Evolutionary conservation across 2,113 vertebrate species (phyloP).

Genomic region (Lagenorhynchus albirostris): DNA sequence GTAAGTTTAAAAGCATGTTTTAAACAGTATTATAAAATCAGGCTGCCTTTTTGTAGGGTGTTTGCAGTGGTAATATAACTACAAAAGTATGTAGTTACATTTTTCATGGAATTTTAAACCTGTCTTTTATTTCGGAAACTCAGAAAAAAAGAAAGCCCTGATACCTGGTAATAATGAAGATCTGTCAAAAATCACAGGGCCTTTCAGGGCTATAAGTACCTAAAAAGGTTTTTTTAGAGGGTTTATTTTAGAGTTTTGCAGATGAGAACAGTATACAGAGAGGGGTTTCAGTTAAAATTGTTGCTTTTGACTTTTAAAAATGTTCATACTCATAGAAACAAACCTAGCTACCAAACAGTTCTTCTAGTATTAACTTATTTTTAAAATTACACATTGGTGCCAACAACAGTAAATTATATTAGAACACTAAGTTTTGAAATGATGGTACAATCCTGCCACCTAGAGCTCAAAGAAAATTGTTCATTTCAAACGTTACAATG

Average conservation of each 20-base stretch:
- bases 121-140: not conserved
- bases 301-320: constrained; percentile 13
- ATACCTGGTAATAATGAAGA: not conserved
- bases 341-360: not conserved
- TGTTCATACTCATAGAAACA: not conserved
- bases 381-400: not conserved
- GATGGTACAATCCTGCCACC: constrained; percentile 81
- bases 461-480: constrained; percentile 69
- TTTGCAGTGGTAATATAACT: not conserved
- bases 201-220: not conserved
- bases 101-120: not conserved
- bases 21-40: not conserved
- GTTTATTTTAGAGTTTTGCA: not conserved
- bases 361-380: constrained; percentile 3
- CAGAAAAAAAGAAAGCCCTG: not conserved
- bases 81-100: not conserved
- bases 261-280: not conserved
- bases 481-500: not conserved
- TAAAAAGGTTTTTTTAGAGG: not conserved
- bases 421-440: not conserved
- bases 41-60: not conserved
- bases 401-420: not conserved
- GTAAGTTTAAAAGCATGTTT: not conserved
- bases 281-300: not conserved
- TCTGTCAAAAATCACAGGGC: not conserved